Base-by-base conservation (phyloP, 2,888 invertebrate genomes). In the Calameuta idolon region DNA sequence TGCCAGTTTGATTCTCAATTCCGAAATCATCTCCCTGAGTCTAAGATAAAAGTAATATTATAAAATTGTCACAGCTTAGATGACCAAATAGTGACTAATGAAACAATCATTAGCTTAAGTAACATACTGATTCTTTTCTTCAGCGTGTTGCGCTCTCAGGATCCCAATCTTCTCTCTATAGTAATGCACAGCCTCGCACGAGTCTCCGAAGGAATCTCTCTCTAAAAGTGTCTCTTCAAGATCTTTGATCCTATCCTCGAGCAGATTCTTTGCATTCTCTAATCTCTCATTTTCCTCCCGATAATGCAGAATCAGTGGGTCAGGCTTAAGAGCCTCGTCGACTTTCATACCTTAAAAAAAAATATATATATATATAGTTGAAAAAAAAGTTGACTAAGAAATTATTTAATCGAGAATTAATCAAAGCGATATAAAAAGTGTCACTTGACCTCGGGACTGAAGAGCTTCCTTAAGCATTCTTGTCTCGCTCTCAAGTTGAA, bases 401-500 rank as follows among this genome's bases (percentile, higher is more conserved):
- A 31, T 71, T 15, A 71, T 71, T 71, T 31, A 71, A 12, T 71
- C 71, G 71, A 33, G 31, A 71, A 71, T 9, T 23, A 9, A 55
- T 9, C 2, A 55, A 55, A 55, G 3, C 55, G 9, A 33, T 23
- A 2, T 23, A 55, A 55, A 2, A 55, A 55, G 23, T 69, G 69
- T 1, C 71, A 11, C 34, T 75, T 12, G 85, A 90, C 90, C 90
- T 79, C 86, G 82, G 37, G 84, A 80, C 79, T 85, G 84, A 40
- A 91, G 85, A 35, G 84, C 81, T 81, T 86, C 81, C 80, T 86
- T 90, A 81, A 90, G 82, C 71, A 85, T 84, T 80, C 89, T 87
- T 79, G 85, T 85, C 82, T 90, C 88, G 84, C 89, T 90, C 82
- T 90, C 89, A 34, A 89, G 80, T 78, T 87, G 87, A 40, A 90